phyloP scores from a whole-genome alignment of 2,888 invertebrate genomes.

The Drosophila nigritarsus region DNA sequence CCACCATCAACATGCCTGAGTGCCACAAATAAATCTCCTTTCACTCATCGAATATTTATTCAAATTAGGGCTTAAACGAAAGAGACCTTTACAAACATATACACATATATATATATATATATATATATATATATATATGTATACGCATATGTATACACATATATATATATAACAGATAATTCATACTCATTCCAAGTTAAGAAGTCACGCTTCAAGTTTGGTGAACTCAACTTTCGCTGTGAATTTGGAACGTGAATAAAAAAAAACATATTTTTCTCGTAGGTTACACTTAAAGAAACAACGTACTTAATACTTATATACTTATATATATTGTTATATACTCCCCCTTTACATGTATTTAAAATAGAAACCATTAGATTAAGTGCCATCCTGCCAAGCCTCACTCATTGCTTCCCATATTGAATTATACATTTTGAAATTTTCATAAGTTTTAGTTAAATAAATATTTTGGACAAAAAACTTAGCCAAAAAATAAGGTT shows the following conservation, averaged over 20 bases:
- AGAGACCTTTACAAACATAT: not conserved
- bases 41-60: constrained; percentile 9
- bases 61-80: not conserved
- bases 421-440: not conserved
- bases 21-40: not conserved
- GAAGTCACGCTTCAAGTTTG: constrained; percentile 1
- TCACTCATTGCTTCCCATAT: no score
- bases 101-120: not conserved
- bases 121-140: no score
- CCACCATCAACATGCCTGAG: constrained; percentile 68
- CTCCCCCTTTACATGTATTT: constrained; percentile 14
- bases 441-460: not conserved
- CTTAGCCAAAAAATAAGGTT: not conserved
- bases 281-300: constrained; percentile 58
- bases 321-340: not conserved
- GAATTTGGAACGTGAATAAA: constrained; percentile 7
- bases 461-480: not conserved
- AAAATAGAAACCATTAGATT: constrained; percentile 27
- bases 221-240: constrained; percentile 5
- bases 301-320: constrained; percentile 61
- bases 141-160: no score
- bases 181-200: constrained; percentile 6
- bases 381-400: no score
- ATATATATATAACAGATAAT: not conserved
- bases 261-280: constrained; percentile 20